Evolutionary conservation across 2,113 vertebrate genomes (phyloP).

Genomic region (Nymphicus hollandicus): DNA sequence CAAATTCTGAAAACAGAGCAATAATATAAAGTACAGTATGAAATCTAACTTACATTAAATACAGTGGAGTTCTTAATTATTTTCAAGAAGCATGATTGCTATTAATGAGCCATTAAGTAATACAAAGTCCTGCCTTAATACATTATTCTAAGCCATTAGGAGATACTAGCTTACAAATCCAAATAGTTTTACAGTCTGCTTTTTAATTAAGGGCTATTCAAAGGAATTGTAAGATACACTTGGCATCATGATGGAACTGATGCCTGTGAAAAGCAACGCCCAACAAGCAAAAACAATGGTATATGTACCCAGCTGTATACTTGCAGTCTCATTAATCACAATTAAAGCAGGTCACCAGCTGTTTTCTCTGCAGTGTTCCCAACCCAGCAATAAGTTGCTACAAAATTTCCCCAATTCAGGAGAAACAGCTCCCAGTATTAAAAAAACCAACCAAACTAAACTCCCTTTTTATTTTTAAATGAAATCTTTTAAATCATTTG

Average conservation of each 20-base stretch:
- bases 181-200: neutral
- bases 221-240: neutral
- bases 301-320: neutral
- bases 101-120: neutral
- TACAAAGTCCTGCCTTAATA: neutral
- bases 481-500: neutral
- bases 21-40: neutral
- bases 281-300: neutral
- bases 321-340: neutral
- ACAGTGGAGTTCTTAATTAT: neutral
- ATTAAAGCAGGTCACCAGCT: slow-evolving; percentile 6
- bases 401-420: neutral
- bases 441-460: neutral
- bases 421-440: neutral
- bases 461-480: neutral
- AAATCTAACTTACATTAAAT: neutral
- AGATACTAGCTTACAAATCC: neutral
- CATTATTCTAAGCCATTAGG: neutral
- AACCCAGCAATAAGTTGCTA: neutral
- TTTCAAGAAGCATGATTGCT: neutral
- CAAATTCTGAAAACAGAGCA: neutral
- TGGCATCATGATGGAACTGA: neutral
- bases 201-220: slow-evolving; percentile 34
- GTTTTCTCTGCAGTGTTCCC: neutral
- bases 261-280: neutral